Base-by-base conservation (phyloP, 2,888 invertebrate species). In the Phaonia tiefii region DNA sequence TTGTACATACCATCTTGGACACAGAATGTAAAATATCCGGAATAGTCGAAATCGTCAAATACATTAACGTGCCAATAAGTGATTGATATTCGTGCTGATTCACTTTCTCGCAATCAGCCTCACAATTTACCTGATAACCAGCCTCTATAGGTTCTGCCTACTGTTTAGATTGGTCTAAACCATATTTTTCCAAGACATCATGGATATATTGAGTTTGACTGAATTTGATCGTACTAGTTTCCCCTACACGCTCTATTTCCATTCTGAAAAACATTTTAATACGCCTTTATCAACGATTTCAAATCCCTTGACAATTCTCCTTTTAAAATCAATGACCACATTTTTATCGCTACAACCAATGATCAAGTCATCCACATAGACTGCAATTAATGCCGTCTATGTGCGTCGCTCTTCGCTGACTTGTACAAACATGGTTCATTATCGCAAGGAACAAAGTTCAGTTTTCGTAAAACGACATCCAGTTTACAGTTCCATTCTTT, bases 321-420 rank as follows among this genome's bases (percentile, higher is more conserved):
- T 17, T n/a, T 63, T 63, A 1, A 63, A 20, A 3, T 63, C n/a
- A 31, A 11, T n/a, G 0, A 58, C 58, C 5, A 58, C 7, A 13
- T 31, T 10, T 31, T 15, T n/a, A 10, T 31, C 13, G 15, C 58
- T n/a, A 7, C 42, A 37, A 5, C 51, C 13, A n/a, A n/a, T n/a
- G n/a, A n/a, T n/a, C n/a, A n/a, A n/a, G n/a, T n/a, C n/a, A n/a
- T n/a, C n/a, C n/a, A n/a, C n/a, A n/a, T n/a, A n/a, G n/a, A n/a
- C n/a, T n/a, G n/a, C n/a, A n/a, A n/a, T n/a, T n/a, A n/a, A 79
- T 42, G 15, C 65, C 73, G 25, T 74, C 78, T 0, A 77, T 58
- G 10, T 72, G 66, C 1, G 72, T 58, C 1, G 72, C 39, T 31
- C 2, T 4, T 22, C 1, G 1, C 22, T 0, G 49, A 8, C 13